Evolutionary conservation across 1,140 invertebrate species (phyloP), one percentile per base, ranked within the genome.

Genomic region (Streblospio benedicti): DNA sequence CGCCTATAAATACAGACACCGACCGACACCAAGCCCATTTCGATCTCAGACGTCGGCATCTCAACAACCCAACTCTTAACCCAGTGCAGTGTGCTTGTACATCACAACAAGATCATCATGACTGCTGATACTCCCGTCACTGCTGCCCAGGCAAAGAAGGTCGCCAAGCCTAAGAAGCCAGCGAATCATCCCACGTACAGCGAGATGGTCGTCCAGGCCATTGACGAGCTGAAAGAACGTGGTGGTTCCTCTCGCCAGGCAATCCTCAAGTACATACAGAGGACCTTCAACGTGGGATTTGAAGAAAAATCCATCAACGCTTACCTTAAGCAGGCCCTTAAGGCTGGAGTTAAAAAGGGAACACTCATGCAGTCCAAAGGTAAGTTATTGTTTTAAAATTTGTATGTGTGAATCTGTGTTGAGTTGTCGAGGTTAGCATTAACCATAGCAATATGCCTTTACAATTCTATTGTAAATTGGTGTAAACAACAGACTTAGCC

Each of bases 231-330:
- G 6, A 45, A 68, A 41, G 66, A 69, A 30, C 55, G 58, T 27
- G 69, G 69, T 31, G 67, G 67, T 23, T 73, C 75, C 0, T 72
- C 69, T 12, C 64, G 73, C 57, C 67, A 71, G 44, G 74, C 73
- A 27, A 73, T 77, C 35, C 59, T 75, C 4, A 76, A 75, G 53
- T 73, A 76, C 67, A 74, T 77, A 45, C n/a, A 70, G 43, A 61
- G 66, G 23, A 72, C 74, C 66, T 74, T 70, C 69, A 77, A 71
- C 41, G 68, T 76, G 28, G 73, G 72, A 18, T 61, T 60, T 18
- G 69, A 76, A 51, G 41, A 63, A 25, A 65, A 62, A 18, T 31
- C 60, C 6, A 68, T 73, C 43, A 75, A 70, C 64, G 44, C 59
- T 28, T 67, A 69, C 27, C 56, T 76, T 45, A 72, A 67, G 54